Conservation (phyloP, 2,113 vertebrate genomes). For the Henicopernis longicauda region DNA sequence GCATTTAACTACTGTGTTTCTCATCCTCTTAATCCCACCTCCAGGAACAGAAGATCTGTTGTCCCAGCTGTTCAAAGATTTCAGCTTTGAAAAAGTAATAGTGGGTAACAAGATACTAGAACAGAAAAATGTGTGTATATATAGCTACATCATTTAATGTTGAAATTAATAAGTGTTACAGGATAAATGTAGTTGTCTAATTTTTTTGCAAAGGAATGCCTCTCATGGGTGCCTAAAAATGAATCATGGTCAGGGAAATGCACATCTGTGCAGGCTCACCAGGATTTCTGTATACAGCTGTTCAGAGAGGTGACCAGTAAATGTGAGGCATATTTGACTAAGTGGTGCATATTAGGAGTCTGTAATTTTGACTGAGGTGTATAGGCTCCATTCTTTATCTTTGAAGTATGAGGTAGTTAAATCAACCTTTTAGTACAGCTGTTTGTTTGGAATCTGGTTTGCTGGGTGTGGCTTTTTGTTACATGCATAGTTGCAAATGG, state of each 20-base stretch:
- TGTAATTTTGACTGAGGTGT: neutral
- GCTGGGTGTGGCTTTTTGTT: conserved; percentile 31
- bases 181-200: neutral
- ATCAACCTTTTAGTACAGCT: neutral
- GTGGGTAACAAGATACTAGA: neutral
- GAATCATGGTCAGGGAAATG: neutral
- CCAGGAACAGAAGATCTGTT: neutral
- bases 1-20: neutral
- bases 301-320: neutral
- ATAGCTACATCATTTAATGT: neutral
- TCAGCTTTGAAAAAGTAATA: neutral
- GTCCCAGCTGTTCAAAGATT: neutral
- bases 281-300: neutral
- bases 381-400: neutral
- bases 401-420: neutral
- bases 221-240: neutral
- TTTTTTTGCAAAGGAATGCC: neutral
- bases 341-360: neutral
- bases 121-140: neutral
- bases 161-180: neutral
- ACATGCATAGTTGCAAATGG: neutral
- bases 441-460: neutral
- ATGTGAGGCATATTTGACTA: neutral
- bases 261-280: neutral
- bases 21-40: neutral